These are phyloP conservation scores for Forbesichthys papilliferus DNA, from an alignment of 2,113 vertebrate species.

Conservation along the genomic window DNA sequence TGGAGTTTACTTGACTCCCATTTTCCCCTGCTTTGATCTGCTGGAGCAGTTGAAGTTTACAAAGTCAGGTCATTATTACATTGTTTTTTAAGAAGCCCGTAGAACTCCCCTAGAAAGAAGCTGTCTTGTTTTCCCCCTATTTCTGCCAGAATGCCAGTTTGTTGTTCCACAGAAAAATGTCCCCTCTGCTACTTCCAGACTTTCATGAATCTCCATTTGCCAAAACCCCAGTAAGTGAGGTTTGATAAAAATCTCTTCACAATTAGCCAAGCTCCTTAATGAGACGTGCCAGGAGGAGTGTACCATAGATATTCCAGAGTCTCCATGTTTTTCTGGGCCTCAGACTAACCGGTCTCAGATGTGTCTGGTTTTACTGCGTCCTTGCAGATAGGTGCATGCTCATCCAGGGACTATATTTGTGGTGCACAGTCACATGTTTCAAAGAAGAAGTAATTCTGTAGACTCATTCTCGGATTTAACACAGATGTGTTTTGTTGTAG, in stretches of 20 bases:
- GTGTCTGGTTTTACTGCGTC: slow-evolving; percentile 48
- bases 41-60: slow-evolving; percentile 21
- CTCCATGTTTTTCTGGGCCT: slow-evolving; percentile 37
- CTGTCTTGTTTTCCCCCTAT: slow-evolving; percentile 15
- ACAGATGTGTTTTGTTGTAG: slow-evolving; percentile 75
- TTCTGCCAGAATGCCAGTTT: slow-evolving; percentile 34
- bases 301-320: slow-evolving; percentile 34
- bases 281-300: slow-evolving; percentile 39
- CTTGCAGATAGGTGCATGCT: slow-evolving; percentile 37
- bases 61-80: slow-evolving; percentile 5
- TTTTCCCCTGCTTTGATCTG: slow-evolving; percentile 29
- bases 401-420: slow-evolving; percentile 8
- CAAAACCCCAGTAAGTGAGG: slow-evolving; percentile 45
- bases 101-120: slow-evolving; percentile 9
- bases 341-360: slow-evolving; percentile 59
- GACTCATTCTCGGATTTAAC: slow-evolving; percentile 44
- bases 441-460: slow-evolving; percentile 31
- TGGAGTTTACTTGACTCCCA: slow-evolving; percentile 3
- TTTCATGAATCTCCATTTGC: slow-evolving; percentile 41
- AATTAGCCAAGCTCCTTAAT: slow-evolving; percentile 58
- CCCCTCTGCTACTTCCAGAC: slow-evolving; percentile 32
- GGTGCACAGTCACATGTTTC: slow-evolving; percentile 31
- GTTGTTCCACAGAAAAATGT: slow-evolving; percentile 41
- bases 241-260: slow-evolving; percentile 55
- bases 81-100: slow-evolving; percentile 10